Percentiles rank a stretch among this genome's conserved stretches.
Conservation (phyloP, 1,140 invertebrate species). For the Oscheius sp. region DNA sequence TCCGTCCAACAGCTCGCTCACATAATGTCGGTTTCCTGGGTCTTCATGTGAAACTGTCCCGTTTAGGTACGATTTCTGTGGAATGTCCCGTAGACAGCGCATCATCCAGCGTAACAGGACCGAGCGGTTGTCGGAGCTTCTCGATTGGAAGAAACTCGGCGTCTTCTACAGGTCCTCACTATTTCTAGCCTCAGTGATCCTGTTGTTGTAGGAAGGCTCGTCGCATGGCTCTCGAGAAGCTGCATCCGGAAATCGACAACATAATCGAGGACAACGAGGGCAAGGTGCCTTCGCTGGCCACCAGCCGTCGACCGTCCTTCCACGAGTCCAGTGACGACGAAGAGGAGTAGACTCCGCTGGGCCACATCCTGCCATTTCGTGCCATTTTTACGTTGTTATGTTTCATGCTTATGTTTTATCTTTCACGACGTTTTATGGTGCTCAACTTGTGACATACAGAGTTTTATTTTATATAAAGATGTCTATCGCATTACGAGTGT, state of each 20-base stretch:
- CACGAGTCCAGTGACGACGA: slow-evolving; percentile 1
- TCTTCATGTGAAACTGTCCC: slow-evolving; percentile 20
- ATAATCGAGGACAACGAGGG: slow-evolving; percentile 49
- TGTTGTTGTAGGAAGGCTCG: slow-evolving; percentile 53
- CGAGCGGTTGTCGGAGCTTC: slow-evolving; percentile 88
- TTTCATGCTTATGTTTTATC: background rate
- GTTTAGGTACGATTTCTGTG: slow-evolving; percentile 78
- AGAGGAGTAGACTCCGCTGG: background rate
- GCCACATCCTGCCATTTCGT: background rate
- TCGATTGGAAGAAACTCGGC: slow-evolving; percentile 92
- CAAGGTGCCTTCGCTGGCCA: slow-evolving; percentile 29
- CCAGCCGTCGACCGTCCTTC: slow-evolving; percentile 11
- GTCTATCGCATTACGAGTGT: too few species aligned
- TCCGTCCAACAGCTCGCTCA: slow-evolving; percentile 88
- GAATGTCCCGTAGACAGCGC: slow-evolving; percentile 83
- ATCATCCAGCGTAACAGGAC: slow-evolving; percentile 97
- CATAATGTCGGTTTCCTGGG: slow-evolving; percentile 63
- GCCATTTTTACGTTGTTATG: background rate
- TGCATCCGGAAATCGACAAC: slow-evolving; percentile 57
- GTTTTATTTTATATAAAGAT: slow-evolving; percentile 2
- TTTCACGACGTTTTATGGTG: background rate
- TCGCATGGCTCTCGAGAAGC: slow-evolving; percentile 53
- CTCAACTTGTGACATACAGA: background rate
- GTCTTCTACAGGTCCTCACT: slow-evolving; percentile 23
- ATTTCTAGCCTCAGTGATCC: background rate